Conservation (phyloP, 2,113 vertebrate genomes). For the Psephotus haematonotus region DNA sequence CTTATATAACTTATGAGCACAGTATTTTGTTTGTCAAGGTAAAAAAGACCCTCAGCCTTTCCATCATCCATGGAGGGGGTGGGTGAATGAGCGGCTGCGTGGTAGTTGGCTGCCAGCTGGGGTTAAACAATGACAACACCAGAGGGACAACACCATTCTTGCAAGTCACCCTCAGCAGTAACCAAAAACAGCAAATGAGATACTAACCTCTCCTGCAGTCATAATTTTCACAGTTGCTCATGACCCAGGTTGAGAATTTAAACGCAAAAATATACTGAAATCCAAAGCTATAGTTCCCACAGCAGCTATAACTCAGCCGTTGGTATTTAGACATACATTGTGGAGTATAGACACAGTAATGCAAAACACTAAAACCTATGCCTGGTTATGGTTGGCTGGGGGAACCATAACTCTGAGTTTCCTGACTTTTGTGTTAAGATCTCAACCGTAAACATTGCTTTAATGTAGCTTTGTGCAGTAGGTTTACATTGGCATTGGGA, state of each 20-base stretch:
- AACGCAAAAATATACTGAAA: not conserved
- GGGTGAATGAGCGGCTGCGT: not conserved
- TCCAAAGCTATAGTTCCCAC: constrained; percentile 12
- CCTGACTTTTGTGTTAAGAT: constrained; percentile 62
- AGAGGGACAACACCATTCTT: not conserved
- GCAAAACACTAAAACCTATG: constrained; percentile 39
- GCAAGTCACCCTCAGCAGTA: not conserved
- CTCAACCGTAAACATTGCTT: constrained; percentile 52
- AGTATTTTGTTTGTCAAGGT: not conserved
- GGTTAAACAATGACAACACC: not conserved
- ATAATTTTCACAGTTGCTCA: constrained; percentile 21
- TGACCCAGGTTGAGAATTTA: constrained; percentile 6
- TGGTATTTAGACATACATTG: constrained; percentile 1
- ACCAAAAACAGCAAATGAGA: not conserved
- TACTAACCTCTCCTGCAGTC: not conserved
- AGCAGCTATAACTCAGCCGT: constrained; percentile 35
- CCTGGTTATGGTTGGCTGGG: constrained; percentile 45
- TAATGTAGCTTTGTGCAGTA: constrained; percentile 54
- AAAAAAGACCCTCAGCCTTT: not conserved
- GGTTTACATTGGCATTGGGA: constrained; percentile 60
- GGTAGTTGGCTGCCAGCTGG: not conserved
- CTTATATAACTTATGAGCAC: not conserved
- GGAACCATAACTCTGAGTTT: constrained; percentile 57
- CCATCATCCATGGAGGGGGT: not conserved
- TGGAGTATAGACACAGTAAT: not conserved